These are phyloP conservation scores for Crenichthys baileyi DNA, from an alignment of 2,797 vertebrate species.

Conservation along the genomic window DNA sequence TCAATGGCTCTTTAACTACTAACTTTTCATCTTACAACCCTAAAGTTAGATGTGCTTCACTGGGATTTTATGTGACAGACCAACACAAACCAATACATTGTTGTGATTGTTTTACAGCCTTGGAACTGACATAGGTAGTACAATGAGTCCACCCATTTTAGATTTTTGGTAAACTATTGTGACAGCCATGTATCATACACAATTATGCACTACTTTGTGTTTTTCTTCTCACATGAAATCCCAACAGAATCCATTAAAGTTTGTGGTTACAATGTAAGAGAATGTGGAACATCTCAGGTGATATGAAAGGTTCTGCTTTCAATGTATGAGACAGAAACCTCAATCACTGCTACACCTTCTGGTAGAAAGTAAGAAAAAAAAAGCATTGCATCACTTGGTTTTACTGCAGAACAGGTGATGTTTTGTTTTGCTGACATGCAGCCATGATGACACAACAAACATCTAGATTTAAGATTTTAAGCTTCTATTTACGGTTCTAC, in stretches of 20 bases:
- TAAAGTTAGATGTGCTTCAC: not conserved
- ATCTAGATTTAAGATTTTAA: not conserved
- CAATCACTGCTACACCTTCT: not conserved
- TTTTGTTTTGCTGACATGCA: not conserved
- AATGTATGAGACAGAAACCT: not conserved
- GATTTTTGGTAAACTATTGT: not conserved
- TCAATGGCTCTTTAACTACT: not conserved
- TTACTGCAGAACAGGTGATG: not conserved
- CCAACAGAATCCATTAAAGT: not conserved
- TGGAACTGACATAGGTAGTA: not conserved
- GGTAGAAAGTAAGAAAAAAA: not conserved
- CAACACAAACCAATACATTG: not conserved
- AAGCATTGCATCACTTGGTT: not conserved
- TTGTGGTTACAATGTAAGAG: too few species aligned
- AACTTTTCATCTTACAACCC: not conserved
- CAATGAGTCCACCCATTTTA: not conserved
- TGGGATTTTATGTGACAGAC: not conserved
- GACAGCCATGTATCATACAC: not conserved
- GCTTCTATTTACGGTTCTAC: not conserved
- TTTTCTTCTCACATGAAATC: not conserved
- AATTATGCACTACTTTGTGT: not conserved
- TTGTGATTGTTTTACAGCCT: not conserved
- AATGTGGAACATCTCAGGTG: not conserved
- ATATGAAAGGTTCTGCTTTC: not conserved
- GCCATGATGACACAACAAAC: slow-evolving; percentile 6